A percentile compares a stretch with the other conserved stretches of the same genome.
phyloP scores from a whole-genome alignment of 2,797 vertebrate species.

The Sebastolobus altivelis region DNA sequence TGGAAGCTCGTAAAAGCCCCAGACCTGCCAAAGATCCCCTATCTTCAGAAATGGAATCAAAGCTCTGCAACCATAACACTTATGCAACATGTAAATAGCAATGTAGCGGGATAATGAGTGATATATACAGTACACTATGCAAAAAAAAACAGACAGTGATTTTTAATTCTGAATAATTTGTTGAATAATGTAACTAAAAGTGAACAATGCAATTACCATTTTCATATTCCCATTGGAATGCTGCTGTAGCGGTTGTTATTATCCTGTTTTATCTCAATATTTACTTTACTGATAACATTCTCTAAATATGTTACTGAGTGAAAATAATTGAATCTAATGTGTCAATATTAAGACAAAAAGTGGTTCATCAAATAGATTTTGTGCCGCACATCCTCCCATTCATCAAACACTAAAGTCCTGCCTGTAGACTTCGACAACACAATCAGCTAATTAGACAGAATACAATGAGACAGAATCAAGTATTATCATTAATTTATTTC shows the following conservation, averaged over 20 bases:
- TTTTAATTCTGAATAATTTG: slow-evolving; percentile 20
- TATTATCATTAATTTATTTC: slow-evolving; percentile 64
- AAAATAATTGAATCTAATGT: slow-evolving; percentile 52
- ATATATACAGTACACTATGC: neutral
- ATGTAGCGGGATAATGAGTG: slow-evolving; percentile 23
- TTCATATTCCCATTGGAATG: slow-evolving; percentile 41
- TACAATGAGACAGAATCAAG: slow-evolving; percentile 32
- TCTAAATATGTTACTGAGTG: slow-evolving; percentile 39
- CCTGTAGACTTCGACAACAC: slow-evolving; percentile 27
- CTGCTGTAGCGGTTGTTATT: slow-evolving; percentile 40
- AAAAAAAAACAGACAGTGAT: slow-evolving; percentile 5
- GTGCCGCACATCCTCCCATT: slow-evolving; percentile 13
- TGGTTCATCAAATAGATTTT: slow-evolving; percentile 48
- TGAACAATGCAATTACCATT: slow-evolving; percentile 51
- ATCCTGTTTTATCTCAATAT: slow-evolving; percentile 55
- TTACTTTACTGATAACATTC: slow-evolving; percentile 55
- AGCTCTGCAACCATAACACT: slow-evolving; percentile 19
- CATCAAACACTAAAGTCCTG: slow-evolving; percentile 14
- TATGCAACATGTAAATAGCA: slow-evolving; percentile 34
- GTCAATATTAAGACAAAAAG: slow-evolving; percentile 43
- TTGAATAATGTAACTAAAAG: slow-evolving; percentile 31
- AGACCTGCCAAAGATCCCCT: slow-evolving; percentile 47
- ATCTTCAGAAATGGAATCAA: slow-evolving; percentile 47
- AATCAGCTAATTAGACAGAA: slow-evolving; percentile 40
- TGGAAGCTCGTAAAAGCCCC: slow-evolving; percentile 53